A percentile compares a stretch with the other conserved stretches of the same genome.
These are phyloP conservation scores for Myotis pilosus DNA, from an alignment of 2,797 vertebrate species.

Conservation along the genomic window DNA sequence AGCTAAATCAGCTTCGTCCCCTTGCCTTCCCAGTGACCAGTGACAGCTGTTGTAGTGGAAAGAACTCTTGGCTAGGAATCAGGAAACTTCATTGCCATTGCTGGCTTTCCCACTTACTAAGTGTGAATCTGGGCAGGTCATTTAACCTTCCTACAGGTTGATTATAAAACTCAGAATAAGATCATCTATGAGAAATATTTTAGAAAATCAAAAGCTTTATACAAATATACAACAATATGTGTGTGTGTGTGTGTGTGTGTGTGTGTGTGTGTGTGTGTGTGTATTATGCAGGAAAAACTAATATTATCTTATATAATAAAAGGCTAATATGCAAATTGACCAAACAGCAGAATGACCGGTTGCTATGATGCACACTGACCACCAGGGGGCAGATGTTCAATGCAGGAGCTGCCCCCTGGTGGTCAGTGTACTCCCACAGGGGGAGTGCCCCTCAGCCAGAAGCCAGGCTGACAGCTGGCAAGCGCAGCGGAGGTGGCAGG, in stretches of 20 bases:
- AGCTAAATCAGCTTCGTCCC: conserved; percentile 44
- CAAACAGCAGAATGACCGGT: too few relatives aligned
- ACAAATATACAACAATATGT: neutral
- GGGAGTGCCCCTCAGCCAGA: too few relatives aligned
- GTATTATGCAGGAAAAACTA: neutral
- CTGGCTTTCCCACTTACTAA: conserved; percentile 35
- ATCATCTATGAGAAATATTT: conserved; percentile 19
- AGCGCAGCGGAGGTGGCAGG: too few relatives aligned
- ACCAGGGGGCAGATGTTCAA: too few relatives aligned
- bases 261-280: neutral
- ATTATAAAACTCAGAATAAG: conserved; percentile 57
- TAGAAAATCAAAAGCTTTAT: conserved; percentile 26
- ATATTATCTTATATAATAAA: neutral
- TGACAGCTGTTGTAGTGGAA: conserved; percentile 69
- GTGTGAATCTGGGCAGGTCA: conserved; percentile 43
- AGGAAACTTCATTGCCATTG: conserved; percentile 58
- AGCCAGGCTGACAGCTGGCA: too few relatives aligned
- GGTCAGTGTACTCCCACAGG: too few relatives aligned
- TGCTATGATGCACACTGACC: too few relatives aligned
- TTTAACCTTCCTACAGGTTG: conserved; percentile 29
- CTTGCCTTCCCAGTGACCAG: conserved; percentile 31
- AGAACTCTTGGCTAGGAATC: conserved; percentile 66
- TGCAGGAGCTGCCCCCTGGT: too few relatives aligned
- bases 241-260: neutral
- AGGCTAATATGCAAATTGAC: too few relatives aligned